These are phyloP conservation scores for Poeciliopsis paucimaculata DNA, from an alignment of 2,797 vertebrate species.

Conservation along the genomic window DNA sequence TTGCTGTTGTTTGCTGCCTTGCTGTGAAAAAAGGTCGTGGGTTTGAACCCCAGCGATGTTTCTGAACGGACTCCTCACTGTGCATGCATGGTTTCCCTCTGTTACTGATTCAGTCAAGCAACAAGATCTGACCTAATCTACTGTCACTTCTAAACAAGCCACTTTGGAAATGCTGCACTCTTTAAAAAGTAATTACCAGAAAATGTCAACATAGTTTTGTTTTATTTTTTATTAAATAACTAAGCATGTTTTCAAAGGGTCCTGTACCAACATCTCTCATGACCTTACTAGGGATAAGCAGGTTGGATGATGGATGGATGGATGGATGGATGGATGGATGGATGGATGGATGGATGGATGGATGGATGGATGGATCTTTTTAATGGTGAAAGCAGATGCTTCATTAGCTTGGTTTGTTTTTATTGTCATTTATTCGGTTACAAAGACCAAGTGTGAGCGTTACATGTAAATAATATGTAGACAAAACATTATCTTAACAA, in stretches of 20 bases:
- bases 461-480: not conserved
- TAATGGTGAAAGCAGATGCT: not conserved
- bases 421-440: not conserved
- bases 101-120: not conserved
- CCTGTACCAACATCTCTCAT: too few relatives aligned
- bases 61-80: not conserved
- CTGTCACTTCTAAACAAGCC: not conserved
- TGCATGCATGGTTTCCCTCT: not conserved
- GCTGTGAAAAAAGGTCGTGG: not conserved
- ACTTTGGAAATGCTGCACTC: not conserved
- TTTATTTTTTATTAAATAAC: not conserved
- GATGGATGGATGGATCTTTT: too few relatives aligned
- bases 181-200: not conserved
- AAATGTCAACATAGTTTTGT: not conserved
- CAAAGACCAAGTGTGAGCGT: not conserved
- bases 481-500: too few relatives aligned
- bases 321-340: too few relatives aligned
- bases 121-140: not conserved
- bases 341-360: too few relatives aligned
- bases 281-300: too few relatives aligned
- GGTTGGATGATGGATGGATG: too few relatives aligned
- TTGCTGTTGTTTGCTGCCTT: not conserved
- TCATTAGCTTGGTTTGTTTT: not conserved
- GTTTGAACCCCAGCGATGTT: not conserved
- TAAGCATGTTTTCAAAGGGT: not conserved